phyloP scores from a whole-genome alignment of 2,113 vertebrate genomes.

The Catagonus wagneri region DNA sequence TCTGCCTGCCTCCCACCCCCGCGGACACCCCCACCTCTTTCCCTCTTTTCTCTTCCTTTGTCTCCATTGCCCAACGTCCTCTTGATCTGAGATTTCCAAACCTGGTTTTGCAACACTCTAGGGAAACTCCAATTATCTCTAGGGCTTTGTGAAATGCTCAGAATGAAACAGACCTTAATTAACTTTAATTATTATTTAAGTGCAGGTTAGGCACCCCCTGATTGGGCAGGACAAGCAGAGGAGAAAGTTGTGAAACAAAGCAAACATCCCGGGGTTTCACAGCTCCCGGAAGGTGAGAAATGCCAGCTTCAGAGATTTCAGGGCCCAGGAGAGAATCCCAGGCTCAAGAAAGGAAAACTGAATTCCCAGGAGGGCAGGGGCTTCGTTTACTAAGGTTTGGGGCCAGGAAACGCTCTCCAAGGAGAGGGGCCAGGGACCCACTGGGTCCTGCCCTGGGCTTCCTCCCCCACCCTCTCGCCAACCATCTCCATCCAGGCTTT shows the following conservation, averaged over 20 bases:
- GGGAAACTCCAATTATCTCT: constrained; percentile 34
- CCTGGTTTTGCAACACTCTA: constrained; percentile 60
- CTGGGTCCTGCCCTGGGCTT: not conserved
- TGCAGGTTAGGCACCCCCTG: constrained; percentile 40
- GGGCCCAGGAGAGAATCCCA: not conserved
- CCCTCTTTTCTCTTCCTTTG: not conserved
- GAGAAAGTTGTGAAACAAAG: not conserved
- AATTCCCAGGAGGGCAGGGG: not conserved
- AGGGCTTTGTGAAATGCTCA: constrained; percentile 57
- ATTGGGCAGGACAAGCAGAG: not conserved
- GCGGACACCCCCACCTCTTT: not conserved
- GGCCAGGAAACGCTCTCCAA: not conserved
- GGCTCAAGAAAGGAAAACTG: not conserved
- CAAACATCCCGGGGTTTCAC: not conserved
- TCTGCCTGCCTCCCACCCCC: not conserved
- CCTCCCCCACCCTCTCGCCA: not conserved
- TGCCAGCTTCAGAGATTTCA: not conserved
- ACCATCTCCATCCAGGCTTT: not conserved
- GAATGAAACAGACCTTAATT: constrained; percentile 54
- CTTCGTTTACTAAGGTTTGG: not conserved
- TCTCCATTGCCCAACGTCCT: not conserved
- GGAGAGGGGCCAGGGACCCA: not conserved
- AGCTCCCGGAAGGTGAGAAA: not conserved
- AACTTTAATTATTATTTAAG: constrained; percentile 63
- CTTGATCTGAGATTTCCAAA: constrained; percentile 58